Evolutionary conservation across 2,797 vertebrate genomes (phyloP).

Genomic region (Myotis myotis): DNA sequence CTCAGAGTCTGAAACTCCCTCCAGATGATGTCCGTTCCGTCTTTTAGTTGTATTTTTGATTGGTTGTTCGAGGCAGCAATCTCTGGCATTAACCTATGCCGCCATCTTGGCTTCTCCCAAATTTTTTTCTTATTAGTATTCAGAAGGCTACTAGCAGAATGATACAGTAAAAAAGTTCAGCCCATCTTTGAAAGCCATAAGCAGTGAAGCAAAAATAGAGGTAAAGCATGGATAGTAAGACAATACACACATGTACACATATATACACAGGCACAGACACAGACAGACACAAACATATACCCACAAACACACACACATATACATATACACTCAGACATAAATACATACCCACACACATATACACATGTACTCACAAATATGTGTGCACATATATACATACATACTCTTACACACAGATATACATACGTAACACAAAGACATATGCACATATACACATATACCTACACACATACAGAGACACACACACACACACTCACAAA

Average conservation of each 20-base stretch:
- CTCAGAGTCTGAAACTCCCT: no score
- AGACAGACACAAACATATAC: background rate
- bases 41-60: no score
- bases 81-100: no score
- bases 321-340: background rate
- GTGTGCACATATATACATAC: background rate
- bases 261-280: background rate
- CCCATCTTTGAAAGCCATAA: slow-evolving; percentile 43
- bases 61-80: no score
- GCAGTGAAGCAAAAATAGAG: background rate
- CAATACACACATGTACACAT: background rate
- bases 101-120: no score
- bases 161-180: slow-evolving; percentile 32
- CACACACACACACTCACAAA: background rate
- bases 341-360: background rate
- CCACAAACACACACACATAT: no score
- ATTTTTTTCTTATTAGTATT: slow-evolving; percentile 62
- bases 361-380: background rate
- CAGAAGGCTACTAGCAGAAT: slow-evolving; percentile 36
- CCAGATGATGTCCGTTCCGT: no score
- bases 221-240: background rate
- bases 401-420: background rate
- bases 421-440: no score
- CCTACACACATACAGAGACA: no score
- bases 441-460: no score